phyloP scores from a whole-genome alignment of 2,797 vertebrate genomes.

The Pipistrellus kuhlii region DNA sequence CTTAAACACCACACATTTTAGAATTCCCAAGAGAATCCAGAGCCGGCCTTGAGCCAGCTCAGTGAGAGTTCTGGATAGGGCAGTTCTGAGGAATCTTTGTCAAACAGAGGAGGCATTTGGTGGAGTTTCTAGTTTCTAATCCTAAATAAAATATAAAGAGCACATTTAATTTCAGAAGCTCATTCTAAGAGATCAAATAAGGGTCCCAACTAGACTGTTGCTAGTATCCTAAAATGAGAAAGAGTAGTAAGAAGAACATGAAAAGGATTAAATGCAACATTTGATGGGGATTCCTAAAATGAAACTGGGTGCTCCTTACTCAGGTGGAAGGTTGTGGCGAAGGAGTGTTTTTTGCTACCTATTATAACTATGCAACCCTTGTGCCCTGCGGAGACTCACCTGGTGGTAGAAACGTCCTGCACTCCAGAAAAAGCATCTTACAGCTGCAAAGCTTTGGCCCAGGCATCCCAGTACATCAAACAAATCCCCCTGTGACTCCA shows the following conservation, averaged over 20 bases:
- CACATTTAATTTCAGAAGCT: constrained; percentile 39
- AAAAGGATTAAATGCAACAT: constrained; percentile 50
- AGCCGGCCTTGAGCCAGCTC: constrained; percentile 67
- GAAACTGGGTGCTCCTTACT: background rate
- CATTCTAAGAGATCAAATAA: constrained; percentile 34
- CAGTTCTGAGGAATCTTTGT: constrained; percentile 72
- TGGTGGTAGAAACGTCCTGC: background rate
- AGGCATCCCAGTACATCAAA: background rate
- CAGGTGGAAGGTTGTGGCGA: background rate
- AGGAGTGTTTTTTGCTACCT: constrained; percentile 11
- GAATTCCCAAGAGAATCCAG: constrained; percentile 66
- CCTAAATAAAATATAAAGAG: constrained; percentile 36
- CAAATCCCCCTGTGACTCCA: background rate
- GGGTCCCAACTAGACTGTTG: constrained; percentile 28
- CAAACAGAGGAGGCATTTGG: background rate
- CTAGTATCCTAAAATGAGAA: constrained; percentile 40
- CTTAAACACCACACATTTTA: constrained; percentile 75
- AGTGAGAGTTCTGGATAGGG: constrained; percentile 48
- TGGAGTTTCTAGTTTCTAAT: background rate
- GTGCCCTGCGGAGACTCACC: background rate
- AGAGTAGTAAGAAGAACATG: background rate
- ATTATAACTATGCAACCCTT: constrained; percentile 69
- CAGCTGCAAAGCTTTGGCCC: background rate
- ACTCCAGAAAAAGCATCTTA: constrained; percentile 28
- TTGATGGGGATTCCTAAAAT: constrained; percentile 52